Evolutionary conservation across 2,888 invertebrate genomes (phyloP), one percentile per base, ranked within the genome.

Genomic region (Ypsolopha sequella): DNA sequence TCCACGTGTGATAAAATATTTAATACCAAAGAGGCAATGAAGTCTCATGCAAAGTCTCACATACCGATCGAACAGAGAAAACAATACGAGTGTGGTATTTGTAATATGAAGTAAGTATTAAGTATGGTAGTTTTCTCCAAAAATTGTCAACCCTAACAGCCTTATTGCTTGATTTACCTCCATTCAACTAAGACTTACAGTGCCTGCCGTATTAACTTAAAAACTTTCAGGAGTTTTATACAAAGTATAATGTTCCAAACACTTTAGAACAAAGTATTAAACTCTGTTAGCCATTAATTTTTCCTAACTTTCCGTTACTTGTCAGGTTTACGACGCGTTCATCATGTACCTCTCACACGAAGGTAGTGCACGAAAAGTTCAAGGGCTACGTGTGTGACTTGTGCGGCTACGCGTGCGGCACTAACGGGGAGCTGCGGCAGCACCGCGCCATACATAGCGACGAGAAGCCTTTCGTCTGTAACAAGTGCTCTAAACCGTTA

Each of bases 371-470:
- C 68, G 87, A 87, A 51, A 88, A 88, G 66, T 84, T 88, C 56
- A 86, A 88, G 60, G 81, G 87, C 39, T 89, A 85, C 70, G 86
- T 88, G 58, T 89, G 89, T 66, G 88, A 88, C 61, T 69, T 82
- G 59, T 89, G 89, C 68, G 88, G 88, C 6, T 88, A 88, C 69
- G 85, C 88, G 59, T 89, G 89, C 68, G 88, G 88, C 51, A 88
- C 88, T 54, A 84, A 82, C 66, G 88, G 88, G 50, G 88, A 88
- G 65, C 69, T 89, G 63, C 79, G 87, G 1, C 88, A 89, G 59
- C 89, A 89, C 61, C 77, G 87, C 59, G 88, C 88, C 54, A 88
- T 88, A 58, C 89, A 89, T 65, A 88, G 88, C 68, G 88, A 88
- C 59, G 88, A 84, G 58, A 88, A 88, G 58, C 87, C 86, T 3